phyloP scores from a whole-genome alignment of 2,113 vertebrate genomes.

The Elgaria multicarinata region DNA sequence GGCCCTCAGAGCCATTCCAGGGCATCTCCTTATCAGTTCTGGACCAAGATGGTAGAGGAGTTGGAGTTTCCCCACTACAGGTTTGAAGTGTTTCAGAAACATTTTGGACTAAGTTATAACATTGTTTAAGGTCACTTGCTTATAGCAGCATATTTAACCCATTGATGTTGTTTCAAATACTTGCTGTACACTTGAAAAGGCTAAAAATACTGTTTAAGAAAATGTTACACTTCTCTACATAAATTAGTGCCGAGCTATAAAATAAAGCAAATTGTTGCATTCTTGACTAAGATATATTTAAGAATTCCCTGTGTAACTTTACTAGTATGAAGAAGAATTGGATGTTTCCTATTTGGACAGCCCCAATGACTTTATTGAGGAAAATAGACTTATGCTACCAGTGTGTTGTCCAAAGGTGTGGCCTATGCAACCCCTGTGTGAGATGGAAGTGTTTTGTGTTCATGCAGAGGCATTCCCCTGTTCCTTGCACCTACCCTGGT shows the following conservation, averaged over 20 bases:
- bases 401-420: neutral
- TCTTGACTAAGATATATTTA: neutral
- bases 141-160: constrained; percentile 26
- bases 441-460: neutral
- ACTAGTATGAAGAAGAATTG: neutral
- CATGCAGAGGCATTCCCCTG: too few species aligned
- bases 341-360: constrained; percentile 27
- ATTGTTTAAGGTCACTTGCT: constrained; percentile 7
- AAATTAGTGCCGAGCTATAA: neutral
- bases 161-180: neutral
- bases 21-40: neutral
- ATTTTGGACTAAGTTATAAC: neutral
- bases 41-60: neutral
- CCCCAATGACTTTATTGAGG: constrained; percentile 16
- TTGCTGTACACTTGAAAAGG: constrained; percentile 21
- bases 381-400: neutral
- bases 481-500: neutral
- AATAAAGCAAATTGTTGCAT: neutral
- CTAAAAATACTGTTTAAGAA: constrained; percentile 2
- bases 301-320: constrained; percentile 25
- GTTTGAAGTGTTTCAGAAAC: neutral
- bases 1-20: neutral
- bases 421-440: neutral
- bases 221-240: neutral
- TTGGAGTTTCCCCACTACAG: constrained; percentile 2